Conservation (phyloP, 2,797 vertebrate genomes). For the Sparus aurata region DNA sequence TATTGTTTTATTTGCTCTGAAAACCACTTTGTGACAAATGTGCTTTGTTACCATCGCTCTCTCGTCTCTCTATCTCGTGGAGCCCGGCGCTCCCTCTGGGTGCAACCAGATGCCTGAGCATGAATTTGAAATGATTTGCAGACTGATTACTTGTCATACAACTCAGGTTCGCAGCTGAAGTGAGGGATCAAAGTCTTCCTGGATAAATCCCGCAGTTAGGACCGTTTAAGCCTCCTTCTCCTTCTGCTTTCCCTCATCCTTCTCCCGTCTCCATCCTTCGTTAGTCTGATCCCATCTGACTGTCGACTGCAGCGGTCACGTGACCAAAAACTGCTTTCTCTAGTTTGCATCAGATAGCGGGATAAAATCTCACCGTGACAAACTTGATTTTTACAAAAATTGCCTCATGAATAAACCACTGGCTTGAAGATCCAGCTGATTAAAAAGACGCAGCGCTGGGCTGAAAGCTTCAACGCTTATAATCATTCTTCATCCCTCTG, state of each 20-base stretch:
- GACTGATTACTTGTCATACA: constrained; percentile 26
- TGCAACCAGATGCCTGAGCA: constrained; percentile 9
- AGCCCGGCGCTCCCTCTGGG: not conserved
- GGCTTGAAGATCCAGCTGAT: constrained; percentile 8
- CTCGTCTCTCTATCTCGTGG: not conserved
- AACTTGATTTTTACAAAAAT: not conserved
- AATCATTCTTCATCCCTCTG: not conserved
- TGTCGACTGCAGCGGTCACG: not conserved
- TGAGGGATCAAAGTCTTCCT: constrained; percentile 24
- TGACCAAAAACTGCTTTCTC: constrained; percentile 7
- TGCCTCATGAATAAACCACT: constrained; percentile 4
- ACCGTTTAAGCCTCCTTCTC: not conserved
- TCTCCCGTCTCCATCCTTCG: not conserved
- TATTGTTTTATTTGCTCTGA: constrained; percentile 37
- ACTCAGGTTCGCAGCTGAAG: constrained; percentile 24
- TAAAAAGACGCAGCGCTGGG: not conserved
- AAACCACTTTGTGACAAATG: constrained; percentile 33
- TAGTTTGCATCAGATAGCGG: not conserved
- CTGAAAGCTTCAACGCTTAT: not conserved
- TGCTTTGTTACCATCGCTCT: not conserved
- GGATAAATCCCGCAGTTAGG: constrained; percentile 20
- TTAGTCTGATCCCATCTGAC: constrained; percentile 14
- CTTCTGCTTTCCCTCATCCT: not conserved
- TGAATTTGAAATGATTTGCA: constrained; percentile 40
- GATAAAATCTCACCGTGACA: not conserved